These are phyloP conservation scores for Rhagologus leucostigma DNA, from an alignment of 2,113 vertebrate species.

Conservation along the genomic window DNA sequence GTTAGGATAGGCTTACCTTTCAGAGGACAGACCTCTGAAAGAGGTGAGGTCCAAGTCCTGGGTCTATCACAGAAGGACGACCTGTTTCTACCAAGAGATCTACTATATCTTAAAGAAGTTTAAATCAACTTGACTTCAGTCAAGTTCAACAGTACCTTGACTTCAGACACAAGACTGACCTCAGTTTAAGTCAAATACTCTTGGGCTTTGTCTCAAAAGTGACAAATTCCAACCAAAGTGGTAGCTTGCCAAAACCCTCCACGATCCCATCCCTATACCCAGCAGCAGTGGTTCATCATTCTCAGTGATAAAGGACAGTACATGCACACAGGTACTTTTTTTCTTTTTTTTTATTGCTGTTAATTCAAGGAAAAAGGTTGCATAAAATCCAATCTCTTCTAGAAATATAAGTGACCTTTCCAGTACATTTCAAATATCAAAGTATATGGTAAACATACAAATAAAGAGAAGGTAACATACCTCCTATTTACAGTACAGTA, in stretches of 20 bases:
- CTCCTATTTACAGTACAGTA: slow-evolving; percentile 87
- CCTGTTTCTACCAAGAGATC: background rate
- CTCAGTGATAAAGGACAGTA: slow-evolving; percentile 33
- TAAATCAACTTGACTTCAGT: background rate
- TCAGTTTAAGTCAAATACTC: background rate
- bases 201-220: background rate
- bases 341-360: slow-evolving; percentile 87
- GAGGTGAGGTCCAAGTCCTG: background rate
- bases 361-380: slow-evolving; percentile 89
- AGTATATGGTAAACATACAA: slow-evolving; percentile 94
- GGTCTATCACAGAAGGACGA: background rate
- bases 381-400: slow-evolving; percentile 93
- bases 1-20: background rate
- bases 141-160: background rate
- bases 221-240: background rate
- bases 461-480: slow-evolving; percentile 81
- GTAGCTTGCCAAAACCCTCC: background rate
- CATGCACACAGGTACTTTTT: slow-evolving; percentile 47
- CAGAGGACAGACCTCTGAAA: too few relatives aligned
- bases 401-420: slow-evolving; percentile 96
- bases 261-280: background rate
- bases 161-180: background rate
- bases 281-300: background rate
- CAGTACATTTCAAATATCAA: slow-evolving; percentile 93
- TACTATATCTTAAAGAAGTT: background rate